phyloP scores from a whole-genome alignment of 1,140 invertebrate genomes.

The Chymomyza costata region DNA sequence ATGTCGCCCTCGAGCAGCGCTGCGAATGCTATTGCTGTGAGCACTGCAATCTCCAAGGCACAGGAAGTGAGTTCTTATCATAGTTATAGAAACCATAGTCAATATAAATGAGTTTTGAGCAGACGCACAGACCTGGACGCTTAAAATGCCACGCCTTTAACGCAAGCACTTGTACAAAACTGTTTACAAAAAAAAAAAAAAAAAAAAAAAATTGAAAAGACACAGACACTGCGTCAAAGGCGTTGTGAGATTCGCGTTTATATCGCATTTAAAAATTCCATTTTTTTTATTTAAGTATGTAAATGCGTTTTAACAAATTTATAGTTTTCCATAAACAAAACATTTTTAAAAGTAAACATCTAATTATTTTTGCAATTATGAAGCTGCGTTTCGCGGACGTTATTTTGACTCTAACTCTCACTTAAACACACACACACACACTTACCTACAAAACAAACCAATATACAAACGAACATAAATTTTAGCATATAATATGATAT shows the following conservation, averaged over 20 bases:
- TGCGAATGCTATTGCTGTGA: constrained; percentile 60
- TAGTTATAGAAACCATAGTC: constrained; percentile 75
- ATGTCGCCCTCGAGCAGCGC: constrained; percentile 61
- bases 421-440: constrained; percentile 34
- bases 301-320: constrained; percentile 7
- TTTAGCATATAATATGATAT: constrained; percentile 71
- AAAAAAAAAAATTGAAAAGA: constrained; percentile 4
- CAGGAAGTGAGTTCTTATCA: constrained; percentile 75
- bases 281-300: constrained; percentile 4
- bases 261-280: constrained; percentile 58
- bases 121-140: constrained; percentile 24
- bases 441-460: constrained; percentile 27
- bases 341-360: background rate
- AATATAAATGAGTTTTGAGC: constrained; percentile 63
- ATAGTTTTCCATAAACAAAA: constrained; percentile 3
- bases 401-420: no score
- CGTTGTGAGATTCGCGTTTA: constrained; percentile 36
- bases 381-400: constrained; percentile 40
- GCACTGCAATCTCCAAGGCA: constrained; percentile 74
- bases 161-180: constrained; percentile 29
- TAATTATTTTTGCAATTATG: constrained; percentile 48
- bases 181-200: constrained; percentile 11
- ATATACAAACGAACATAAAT: constrained; percentile 24
- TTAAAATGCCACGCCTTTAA: constrained; percentile 1
- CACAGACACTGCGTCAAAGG: constrained; percentile 21